Conservation (phyloP, 2,888 invertebrate species). For the Seira ritae region DNA sequence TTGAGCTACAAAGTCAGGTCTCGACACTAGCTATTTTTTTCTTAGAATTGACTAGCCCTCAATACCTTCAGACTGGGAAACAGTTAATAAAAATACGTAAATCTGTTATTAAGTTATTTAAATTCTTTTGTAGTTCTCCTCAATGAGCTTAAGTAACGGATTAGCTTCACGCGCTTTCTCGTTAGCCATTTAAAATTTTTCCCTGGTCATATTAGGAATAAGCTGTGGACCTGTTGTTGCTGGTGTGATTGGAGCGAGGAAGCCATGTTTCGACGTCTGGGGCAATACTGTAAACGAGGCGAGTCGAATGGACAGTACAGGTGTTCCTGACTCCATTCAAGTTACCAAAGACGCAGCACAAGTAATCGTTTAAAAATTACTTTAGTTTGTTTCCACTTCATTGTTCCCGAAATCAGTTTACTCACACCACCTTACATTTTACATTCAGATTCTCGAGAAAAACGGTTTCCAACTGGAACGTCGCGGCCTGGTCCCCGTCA, state of each 20-base stretch:
- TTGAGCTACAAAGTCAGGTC: no score
- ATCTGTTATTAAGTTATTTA: no score
- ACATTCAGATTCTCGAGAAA: constrained; percentile 82
- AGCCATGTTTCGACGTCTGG: constrained; percentile 98
- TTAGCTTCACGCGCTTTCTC: no score
- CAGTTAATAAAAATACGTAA: no score
- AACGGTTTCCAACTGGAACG: constrained; percentile 85
- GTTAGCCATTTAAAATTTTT: no score
- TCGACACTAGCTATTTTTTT: no score
- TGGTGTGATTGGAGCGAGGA: constrained; percentile 96
- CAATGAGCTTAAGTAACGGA: no score
- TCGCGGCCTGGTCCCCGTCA: constrained; percentile 92
- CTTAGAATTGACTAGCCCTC: no score
- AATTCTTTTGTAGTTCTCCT: no score
- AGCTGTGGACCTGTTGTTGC: constrained; percentile 95
- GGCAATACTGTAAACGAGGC: constrained; percentile 98
- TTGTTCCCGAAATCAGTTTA: constrained; percentile 9
- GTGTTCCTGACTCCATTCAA: constrained; percentile 91
- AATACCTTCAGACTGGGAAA: no score
- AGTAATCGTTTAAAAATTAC: constrained; percentile 67
- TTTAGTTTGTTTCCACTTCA: not conserved
- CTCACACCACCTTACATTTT: constrained; percentile 37
- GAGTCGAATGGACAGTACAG: constrained; percentile 94
- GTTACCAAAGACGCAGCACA: constrained; percentile 88
- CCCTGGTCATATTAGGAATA: no score